Base-by-base conservation (phyloP, 2,888 invertebrate species). In the Drosophila histrio region DNA sequence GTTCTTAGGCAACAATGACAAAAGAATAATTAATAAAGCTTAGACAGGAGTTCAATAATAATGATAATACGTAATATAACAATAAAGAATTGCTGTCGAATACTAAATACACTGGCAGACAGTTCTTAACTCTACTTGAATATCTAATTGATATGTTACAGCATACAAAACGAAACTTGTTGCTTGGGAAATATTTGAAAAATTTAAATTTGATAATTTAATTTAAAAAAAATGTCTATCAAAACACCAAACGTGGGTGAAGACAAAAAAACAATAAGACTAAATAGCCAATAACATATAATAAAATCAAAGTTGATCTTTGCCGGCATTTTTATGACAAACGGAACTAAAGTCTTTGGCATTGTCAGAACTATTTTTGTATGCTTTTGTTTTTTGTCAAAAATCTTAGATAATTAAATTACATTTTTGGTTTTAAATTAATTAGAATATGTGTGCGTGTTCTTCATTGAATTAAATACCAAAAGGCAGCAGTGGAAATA, bases 311-410 rank as follows among this genome's bases (percentile, higher is more conserved):
- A 70, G 52, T 44, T 64, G 32, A 57, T 50, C 39, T 52, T 61
- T 50, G n/a, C 56, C 59, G 65, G 49, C 65, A 65, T 32, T 61
- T 64, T 70, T 66, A 72, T 70, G 72, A 59, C 49, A 69, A 72
- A 66, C 72, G 69, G 76, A 77, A 77, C 76, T 62, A 21, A 74
- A 59, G 50, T 44, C 47, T 63, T 52, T 76, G 72, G 38, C 63
- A 72, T 69, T 65, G 74, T 60, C 30, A 19, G 24, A 47, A 41
- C 46, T 50, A 50, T 50, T 50, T 43, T 22, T 22, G 24, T 58
- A 69, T 54, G 28, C 66, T 67, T 70, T 46, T 15, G 13, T 28
- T 17, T 28, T 28, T 39, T 32, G 21, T 34, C 60, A 28, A 43
- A 39, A 15, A 64, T 56, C 22, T 17, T 41, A 30, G 47, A 19